These are phyloP conservation scores for Octonoba sinensis DNA, from an alignment of 2,888 invertebrate species.

Conservation along the genomic window DNA sequence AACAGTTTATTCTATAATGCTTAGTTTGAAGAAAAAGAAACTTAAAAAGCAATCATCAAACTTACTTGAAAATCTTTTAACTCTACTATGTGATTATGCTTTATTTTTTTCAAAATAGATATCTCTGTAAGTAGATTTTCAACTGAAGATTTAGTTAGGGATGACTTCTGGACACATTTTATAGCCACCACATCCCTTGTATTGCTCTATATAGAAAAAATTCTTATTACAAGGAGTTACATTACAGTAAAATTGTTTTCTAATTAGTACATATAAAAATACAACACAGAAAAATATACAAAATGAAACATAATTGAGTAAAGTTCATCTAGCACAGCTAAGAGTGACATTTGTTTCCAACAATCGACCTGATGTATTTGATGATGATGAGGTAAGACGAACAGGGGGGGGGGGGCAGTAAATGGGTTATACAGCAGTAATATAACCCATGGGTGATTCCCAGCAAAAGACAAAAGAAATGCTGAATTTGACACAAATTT, in stretches of 20 bases:
- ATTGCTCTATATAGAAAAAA: conserved; percentile 73
- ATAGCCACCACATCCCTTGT: conserved; percentile 81
- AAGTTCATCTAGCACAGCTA: too few relatives aligned
- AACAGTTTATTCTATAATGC: too few relatives aligned
- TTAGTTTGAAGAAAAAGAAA: too few relatives aligned
- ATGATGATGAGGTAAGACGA: too few relatives aligned
- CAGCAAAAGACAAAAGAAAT: too few relatives aligned
- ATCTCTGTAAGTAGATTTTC: conserved; percentile 89
- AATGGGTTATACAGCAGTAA: too few relatives aligned
- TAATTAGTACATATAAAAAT: not conserved
- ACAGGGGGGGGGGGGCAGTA: too few relatives aligned
- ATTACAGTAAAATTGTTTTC: not conserved
- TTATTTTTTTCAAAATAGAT: conserved; percentile 81
- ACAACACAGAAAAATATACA: not conserved
- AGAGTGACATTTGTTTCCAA: too few relatives aligned
- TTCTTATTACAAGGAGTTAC: not conserved
- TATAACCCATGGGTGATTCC: too few relatives aligned
- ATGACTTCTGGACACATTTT: conserved; percentile 83
- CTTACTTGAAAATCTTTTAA: conserved; percentile 80
- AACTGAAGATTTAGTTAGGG: conserved; percentile 80
- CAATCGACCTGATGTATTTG: too few relatives aligned
- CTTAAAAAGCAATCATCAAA: not conserved
- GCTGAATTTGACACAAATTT: too few relatives aligned
- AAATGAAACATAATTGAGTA: too few relatives aligned
- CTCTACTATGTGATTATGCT: conserved; percentile 85